A percentile compares a stretch with the other conserved stretches of the same genome.
Conservation (phyloP, 1,140 invertebrate genomes). For the Wasmannia auropunctata region DNA sequence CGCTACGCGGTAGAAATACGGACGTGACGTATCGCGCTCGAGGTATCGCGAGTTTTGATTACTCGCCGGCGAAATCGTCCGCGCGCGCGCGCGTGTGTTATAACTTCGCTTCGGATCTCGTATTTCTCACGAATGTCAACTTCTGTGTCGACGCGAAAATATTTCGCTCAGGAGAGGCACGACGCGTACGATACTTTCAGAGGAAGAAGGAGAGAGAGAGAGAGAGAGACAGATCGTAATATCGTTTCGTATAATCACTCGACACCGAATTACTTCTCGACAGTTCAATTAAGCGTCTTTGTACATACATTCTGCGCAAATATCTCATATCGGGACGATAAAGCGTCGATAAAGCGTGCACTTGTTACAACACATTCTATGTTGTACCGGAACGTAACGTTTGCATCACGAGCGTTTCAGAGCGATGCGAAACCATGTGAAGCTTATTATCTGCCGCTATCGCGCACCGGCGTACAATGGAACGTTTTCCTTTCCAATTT, state of each 20-base stretch:
- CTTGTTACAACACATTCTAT: slow-evolving; percentile 42
- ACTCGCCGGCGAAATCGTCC: slow-evolving; percentile 29
- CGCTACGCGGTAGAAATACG: neutral
- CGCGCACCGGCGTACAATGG: neutral
- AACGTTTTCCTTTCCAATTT: slow-evolving; percentile 27
- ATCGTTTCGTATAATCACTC: neutral
- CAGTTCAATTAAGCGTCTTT: slow-evolving; percentile 15
- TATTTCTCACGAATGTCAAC: slow-evolving; percentile 37
- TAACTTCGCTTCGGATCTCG: neutral
- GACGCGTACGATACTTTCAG: neutral
- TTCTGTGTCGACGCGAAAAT: neutral
- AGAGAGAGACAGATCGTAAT: neutral
- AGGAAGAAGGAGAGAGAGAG: neutral
- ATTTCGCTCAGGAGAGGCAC: neutral
- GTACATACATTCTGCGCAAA: neutral
- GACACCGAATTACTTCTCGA: neutral
- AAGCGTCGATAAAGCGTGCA: slow-evolving; percentile 3
- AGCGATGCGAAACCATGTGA: slow-evolving; percentile 4
- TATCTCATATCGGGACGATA: slow-evolving; percentile 7
- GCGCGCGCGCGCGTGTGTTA: neutral
- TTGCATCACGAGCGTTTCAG: slow-evolving; percentile 19
- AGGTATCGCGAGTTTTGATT: slow-evolving; percentile 51
- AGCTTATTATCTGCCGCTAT: slow-evolving; percentile 36
- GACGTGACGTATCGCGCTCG: slow-evolving; percentile 49
- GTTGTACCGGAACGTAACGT: neutral